A percentile compares a stretch with the other conserved stretches of the same genome.
These are phyloP conservation scores for Pygathrix nemaeus DNA, from an alignment of 2,113 vertebrate genomes.

Conservation along the genomic window DNA sequence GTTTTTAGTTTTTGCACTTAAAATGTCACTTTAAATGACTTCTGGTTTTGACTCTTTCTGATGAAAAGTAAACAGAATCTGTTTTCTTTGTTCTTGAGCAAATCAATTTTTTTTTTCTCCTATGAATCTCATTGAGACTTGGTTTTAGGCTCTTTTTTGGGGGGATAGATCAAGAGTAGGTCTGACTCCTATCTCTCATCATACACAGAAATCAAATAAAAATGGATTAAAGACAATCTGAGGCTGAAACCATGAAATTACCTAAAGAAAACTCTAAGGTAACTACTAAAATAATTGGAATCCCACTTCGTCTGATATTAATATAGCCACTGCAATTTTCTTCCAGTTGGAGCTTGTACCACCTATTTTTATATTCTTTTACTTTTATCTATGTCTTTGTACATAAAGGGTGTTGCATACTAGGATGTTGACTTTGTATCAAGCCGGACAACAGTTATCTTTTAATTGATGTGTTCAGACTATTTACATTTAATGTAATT, in stretches of 20 bases:
- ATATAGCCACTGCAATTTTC: rapidly evolving
- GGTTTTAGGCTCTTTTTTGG: not conserved
- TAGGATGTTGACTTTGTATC: not conserved
- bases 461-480: not conserved
- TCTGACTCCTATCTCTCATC: not conserved
- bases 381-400: not conserved
- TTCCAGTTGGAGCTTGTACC: not conserved
- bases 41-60: not conserved
- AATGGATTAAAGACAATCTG: no score
- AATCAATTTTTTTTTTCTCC: not conserved
- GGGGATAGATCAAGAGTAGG: not conserved
- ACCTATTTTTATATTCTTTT: not conserved
- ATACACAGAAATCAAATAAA: no score
- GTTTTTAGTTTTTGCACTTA: not conserved
- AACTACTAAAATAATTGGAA: no score
- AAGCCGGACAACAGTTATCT: not conserved
- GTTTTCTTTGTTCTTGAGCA: not conserved
- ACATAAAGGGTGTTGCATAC: not conserved
- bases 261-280: no score
- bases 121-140: not conserved
- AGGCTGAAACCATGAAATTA: no score
- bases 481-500: not conserved
- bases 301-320: not conserved
- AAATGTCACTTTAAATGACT: not conserved
- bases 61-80: not conserved